Conservation (phyloP, 2,797 vertebrate species). For the Naso thynnoides region DNA sequence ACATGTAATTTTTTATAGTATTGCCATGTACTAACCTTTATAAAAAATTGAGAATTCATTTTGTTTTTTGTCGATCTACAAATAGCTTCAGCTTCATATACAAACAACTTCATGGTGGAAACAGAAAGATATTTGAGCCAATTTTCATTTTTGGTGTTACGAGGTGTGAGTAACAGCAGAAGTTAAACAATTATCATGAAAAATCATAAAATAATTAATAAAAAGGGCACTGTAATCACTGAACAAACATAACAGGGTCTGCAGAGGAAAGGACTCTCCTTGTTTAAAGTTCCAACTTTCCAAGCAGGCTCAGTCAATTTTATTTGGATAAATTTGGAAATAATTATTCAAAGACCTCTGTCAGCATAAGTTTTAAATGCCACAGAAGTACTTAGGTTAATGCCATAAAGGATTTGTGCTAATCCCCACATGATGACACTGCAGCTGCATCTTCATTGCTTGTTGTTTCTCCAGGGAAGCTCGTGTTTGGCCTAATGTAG, state of each 20-base stretch:
- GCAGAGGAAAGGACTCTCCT: background rate
- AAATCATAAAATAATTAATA: background rate
- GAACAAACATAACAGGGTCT: background rate
- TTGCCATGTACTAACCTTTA: no score
- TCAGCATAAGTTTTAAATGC: conserved; percentile 55
- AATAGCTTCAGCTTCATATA: background rate
- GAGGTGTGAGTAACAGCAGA: no score
- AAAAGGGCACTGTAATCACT: background rate
- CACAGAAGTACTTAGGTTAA: conserved; percentile 62
- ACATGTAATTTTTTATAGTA: no score
- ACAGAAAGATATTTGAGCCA: background rate
- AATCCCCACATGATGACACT: conserved; percentile 65
- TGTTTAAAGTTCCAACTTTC: background rate
- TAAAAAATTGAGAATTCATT: no score
- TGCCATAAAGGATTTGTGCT: conserved; percentile 59
- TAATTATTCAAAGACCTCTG: conserved; percentile 59
- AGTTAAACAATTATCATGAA: background rate
- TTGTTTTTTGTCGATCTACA: background rate
- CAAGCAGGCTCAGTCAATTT: conserved; percentile 18
- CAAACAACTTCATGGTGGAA: background rate
- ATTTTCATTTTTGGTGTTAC: background rate
- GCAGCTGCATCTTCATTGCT: conserved; percentile 41
- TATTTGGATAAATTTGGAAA: conserved; percentile 44
- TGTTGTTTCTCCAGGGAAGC: conserved; percentile 46
- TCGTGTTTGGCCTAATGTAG: conserved; percentile 52